Percentiles rank a stretch among this genome's conserved stretches.
Evolutionary conservation across 2,888 invertebrate genomes (phyloP).

Genomic region (Leptopilina myrica): DNA sequence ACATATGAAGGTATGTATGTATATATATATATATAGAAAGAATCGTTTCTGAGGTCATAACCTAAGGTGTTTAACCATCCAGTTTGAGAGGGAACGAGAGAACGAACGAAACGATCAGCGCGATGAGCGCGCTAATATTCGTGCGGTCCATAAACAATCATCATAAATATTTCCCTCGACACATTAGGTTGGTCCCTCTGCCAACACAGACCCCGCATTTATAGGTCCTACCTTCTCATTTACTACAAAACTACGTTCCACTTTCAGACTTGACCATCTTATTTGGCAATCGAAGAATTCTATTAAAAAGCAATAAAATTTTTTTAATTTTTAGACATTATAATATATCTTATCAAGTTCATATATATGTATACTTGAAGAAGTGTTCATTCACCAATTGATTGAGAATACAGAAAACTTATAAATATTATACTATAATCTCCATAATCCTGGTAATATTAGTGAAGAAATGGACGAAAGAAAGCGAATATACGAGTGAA

Average conservation of each 20-base stretch:
- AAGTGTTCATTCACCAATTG: too few relatives aligned
- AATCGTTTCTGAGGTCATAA: conserved; percentile 42
- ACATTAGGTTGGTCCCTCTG: conserved; percentile 73
- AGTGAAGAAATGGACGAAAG: neutral
- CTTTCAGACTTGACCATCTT: conserved; percentile 28
- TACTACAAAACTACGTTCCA: conserved; percentile 36
- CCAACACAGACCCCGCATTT: conserved; percentile 53
- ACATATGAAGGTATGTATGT: neutral
- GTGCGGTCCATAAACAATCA: conserved; percentile 75
- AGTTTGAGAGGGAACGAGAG: conserved; percentile 47
- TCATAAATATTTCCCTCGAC: conserved; percentile 75
- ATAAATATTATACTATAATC: too few relatives aligned
- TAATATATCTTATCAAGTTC: too few relatives aligned
- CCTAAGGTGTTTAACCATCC: conserved; percentile 55
- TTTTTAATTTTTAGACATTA: neutral
- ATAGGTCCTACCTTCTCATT: conserved; percentile 47
- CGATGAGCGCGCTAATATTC: conserved; percentile 73
- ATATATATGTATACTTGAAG: too few relatives aligned
- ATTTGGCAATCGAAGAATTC: neutral
- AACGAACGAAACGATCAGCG: conserved; percentile 54
- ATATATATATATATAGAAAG: neutral
- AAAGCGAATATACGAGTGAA: neutral
- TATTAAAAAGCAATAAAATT: neutral
- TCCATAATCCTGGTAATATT: neutral
- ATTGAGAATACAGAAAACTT: too few relatives aligned